These are phyloP conservation scores for Scyliorhinus canicula DNA, from an alignment of 2,797 vertebrate species.

Conservation along the genomic window DNA sequence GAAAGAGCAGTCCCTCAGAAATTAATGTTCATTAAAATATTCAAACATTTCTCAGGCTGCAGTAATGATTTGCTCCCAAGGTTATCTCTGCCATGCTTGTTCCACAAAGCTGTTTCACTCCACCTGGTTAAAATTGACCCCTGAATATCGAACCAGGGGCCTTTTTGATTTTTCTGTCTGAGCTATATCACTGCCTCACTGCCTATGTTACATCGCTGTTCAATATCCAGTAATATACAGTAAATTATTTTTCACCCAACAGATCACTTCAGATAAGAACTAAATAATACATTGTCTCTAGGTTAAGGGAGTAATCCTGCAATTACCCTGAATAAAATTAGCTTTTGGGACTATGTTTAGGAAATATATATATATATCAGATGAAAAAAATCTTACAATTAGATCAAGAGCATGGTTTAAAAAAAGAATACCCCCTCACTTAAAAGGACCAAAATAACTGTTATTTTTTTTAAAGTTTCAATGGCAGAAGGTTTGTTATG, in stretches of 20 bases:
- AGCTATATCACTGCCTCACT: background rate
- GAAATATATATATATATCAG: background rate
- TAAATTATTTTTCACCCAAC: background rate
- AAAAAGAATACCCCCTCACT: background rate
- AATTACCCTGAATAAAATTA: background rate
- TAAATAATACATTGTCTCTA: background rate
- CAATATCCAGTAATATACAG: background rate
- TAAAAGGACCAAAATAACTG: background rate
- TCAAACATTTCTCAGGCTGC: background rate
- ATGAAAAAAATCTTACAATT: background rate
- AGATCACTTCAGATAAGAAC: background rate
- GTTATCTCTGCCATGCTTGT: background rate
- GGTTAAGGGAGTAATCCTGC: background rate
- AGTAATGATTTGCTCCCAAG: background rate
- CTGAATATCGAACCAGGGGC: background rate
- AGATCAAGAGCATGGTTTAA: background rate
- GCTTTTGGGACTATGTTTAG: background rate
- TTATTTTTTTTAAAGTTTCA: too few species aligned
- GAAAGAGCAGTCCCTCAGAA: background rate
- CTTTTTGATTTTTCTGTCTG: background rate
- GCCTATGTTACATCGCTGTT: background rate
- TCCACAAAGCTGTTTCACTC: background rate
- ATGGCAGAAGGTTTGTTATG: too few species aligned
- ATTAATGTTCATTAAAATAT: background rate
- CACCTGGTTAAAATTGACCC: background rate